These are phyloP conservation scores for Chromis chromis DNA, from an alignment of 2,797 vertebrate species.

Conservation along the genomic window DNA sequence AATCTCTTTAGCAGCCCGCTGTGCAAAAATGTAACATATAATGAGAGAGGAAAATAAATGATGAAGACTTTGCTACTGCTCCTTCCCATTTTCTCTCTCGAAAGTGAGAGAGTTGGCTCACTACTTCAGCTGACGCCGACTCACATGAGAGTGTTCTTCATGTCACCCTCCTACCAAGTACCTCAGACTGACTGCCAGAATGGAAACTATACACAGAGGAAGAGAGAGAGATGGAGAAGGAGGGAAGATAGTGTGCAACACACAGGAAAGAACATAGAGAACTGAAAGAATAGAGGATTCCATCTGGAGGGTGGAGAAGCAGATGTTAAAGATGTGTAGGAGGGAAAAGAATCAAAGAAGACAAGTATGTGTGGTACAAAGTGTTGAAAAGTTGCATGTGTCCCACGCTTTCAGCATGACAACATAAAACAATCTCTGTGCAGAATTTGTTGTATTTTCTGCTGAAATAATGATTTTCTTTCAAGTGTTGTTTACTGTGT, in stretches of 20 bases:
- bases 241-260: slow-evolving; percentile 53
- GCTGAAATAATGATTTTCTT: slow-evolving; percentile 53
- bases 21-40: slow-evolving; percentile 53
- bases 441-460: slow-evolving; percentile 27
- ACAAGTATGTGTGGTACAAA: slow-evolving; percentile 22
- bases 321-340: slow-evolving; percentile 45
- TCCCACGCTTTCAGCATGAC: slow-evolving; percentile 31
- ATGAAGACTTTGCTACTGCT: slow-evolving; percentile 50
- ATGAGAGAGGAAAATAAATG: slow-evolving; percentile 34
- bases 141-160: slow-evolving; percentile 66
- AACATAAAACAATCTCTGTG: slow-evolving; percentile 35
- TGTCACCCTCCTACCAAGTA: slow-evolving; percentile 71
- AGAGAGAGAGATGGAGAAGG: slow-evolving; percentile 44
- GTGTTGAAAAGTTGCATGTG: slow-evolving; percentile 38
- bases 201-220: slow-evolving; percentile 53
- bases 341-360: slow-evolving; percentile 14
- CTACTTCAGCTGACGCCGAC: slow-evolving; percentile 60
- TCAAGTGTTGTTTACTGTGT: slow-evolving; percentile 61
- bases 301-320: slow-evolving; percentile 54
- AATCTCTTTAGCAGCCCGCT: slow-evolving; percentile 55
- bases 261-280: slow-evolving; percentile 61
- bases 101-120: slow-evolving; percentile 40
- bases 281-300: slow-evolving; percentile 64
- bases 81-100: slow-evolving; percentile 22
- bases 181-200: slow-evolving; percentile 61